Evolutionary conservation across 2,797 vertebrate genomes (phyloP).

Genomic region (Taenioides sp.): DNA sequence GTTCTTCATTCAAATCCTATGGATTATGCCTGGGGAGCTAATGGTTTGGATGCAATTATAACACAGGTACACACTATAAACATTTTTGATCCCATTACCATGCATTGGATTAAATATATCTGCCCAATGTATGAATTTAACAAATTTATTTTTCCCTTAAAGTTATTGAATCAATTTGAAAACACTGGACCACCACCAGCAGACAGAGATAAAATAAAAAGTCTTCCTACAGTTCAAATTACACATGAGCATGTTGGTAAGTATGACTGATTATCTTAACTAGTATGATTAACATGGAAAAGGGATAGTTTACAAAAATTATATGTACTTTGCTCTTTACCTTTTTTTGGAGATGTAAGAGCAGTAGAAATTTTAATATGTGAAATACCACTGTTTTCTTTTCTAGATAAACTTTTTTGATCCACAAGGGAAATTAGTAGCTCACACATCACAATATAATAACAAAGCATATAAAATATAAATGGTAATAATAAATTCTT

Average conservation of each 20-base stretch:
- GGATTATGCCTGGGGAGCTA: conserved; percentile 99
- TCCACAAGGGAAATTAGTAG: too few species aligned
- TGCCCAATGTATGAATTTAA: background rate
- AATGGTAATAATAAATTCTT: too few species aligned
- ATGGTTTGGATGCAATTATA: conserved; percentile 95
- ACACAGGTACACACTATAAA: conserved; percentile 85
- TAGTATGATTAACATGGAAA: too few species aligned
- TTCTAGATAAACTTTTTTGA: too few species aligned
- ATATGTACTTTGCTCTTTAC: too few species aligned
- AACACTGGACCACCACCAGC: conserved; percentile 97
- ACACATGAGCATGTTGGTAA: conserved; percentile 92
- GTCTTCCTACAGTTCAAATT: conserved; percentile 89
- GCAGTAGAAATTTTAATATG: conserved; percentile 40
- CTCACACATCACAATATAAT: too few species aligned
- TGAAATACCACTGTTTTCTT: background rate
- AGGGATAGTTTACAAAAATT: too few species aligned
- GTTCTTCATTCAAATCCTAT: conserved; percentile 98
- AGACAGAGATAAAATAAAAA: conserved; percentile 95
- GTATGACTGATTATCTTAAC: too few species aligned
- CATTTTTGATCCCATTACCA: background rate
- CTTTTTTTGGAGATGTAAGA: too few species aligned
- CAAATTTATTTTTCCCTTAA: conserved; percentile 2
- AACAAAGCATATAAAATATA: too few species aligned
- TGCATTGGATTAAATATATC: background rate
- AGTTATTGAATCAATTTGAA: conserved; percentile 99